Conservation (phyloP, 2,888 invertebrate species). For the Ichneumoninae sp. region DNA sequence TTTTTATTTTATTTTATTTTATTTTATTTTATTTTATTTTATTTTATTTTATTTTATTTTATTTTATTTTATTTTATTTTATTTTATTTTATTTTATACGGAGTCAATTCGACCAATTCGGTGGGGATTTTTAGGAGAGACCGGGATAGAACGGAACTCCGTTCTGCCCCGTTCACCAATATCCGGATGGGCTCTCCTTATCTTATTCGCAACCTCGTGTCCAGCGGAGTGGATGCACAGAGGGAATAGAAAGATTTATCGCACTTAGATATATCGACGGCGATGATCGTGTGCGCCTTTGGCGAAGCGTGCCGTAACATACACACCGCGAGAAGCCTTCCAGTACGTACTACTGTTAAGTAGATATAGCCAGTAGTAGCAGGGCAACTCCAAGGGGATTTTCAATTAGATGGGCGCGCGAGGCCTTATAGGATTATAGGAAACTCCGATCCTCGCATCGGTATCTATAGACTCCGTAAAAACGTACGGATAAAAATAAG, state of each 20-base stretch:
- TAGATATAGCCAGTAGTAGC: conserved; percentile 26
- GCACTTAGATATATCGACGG: conserved; percentile 55
- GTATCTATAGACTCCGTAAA: conserved; percentile 27
- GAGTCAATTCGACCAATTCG: too few species aligned
- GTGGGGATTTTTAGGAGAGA: too few species aligned
- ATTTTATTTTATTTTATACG: neutral
- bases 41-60: neutral
- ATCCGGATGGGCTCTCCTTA: neutral
- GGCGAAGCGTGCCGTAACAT: conserved; percentile 51
- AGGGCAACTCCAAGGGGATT: conserved; percentile 51
- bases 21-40: too few species aligned
- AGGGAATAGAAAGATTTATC: conserved; percentile 58
- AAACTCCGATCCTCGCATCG: conserved; percentile 39
- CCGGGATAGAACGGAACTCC: too few species aligned
- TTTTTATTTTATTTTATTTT: neutral
- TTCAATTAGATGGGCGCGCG: conserved; percentile 63
- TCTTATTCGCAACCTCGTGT: conserved; percentile 23
- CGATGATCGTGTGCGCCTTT: conserved; percentile 58
- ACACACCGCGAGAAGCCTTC: conserved; percentile 3
- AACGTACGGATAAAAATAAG: conserved; percentile 14
- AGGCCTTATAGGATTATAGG: conserved; percentile 59
- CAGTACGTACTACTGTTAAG: conserved; percentile 1
- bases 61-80: too few species aligned
- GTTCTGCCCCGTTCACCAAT: too few species aligned
- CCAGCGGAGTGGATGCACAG: neutral